Base-by-base conservation (phyloP, 1,140 invertebrate genomes). In the Ptiloglossa arizonensis region DNA sequence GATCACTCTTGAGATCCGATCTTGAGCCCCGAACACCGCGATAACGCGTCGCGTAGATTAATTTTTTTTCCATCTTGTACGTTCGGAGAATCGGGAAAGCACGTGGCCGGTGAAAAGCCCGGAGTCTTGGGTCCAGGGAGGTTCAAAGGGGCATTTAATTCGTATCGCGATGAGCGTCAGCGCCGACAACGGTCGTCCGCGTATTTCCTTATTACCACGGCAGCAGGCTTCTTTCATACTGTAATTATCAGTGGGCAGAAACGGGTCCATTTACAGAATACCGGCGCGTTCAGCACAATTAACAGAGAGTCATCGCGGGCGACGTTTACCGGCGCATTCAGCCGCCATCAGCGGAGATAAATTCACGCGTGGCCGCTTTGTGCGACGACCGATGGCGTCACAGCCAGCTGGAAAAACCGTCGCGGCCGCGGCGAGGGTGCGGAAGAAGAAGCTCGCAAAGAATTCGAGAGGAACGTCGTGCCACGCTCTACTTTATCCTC, bases 401-500 rank as follows among this genome's bases (percentile, higher is more conserved):
- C 56, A 63, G 48, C 24, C 29, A 52, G 56, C 27, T 70, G 80
- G 68, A 79, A 73, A 66, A 79, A 59, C 52, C 67, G 75, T 41
- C 48, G 69, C 38, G 63, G 66, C 15, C 46, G 35, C 35, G 67
- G 13, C 48, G 64, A 66, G 67, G 63, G 60, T 56, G 56, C 77
- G 83, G 71, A 77, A 67, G 77, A 81, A 78, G 70, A 71, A 68
- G 67, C 78, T 67, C 52, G 71, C 64, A 86, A 78, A 83, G 81
- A 86, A 85, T 84, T 84, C 60, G 79, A 87, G 79, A 86, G 76
- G 57, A 76, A 81, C 66, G 75, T 71, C 75, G 68, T 79, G 57
- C 76, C 75, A 66, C 82, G 81, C 81, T 82, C 82, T 83, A 83
- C 76, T 83, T 83, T 83, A 83, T 77, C 73, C 81, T 63, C 81